Percentiles rank a stretch among this genome's conserved stretches.
phyloP scores from a whole-genome alignment of 2,797 vertebrate species.

The Oreochromis grahami region DNA sequence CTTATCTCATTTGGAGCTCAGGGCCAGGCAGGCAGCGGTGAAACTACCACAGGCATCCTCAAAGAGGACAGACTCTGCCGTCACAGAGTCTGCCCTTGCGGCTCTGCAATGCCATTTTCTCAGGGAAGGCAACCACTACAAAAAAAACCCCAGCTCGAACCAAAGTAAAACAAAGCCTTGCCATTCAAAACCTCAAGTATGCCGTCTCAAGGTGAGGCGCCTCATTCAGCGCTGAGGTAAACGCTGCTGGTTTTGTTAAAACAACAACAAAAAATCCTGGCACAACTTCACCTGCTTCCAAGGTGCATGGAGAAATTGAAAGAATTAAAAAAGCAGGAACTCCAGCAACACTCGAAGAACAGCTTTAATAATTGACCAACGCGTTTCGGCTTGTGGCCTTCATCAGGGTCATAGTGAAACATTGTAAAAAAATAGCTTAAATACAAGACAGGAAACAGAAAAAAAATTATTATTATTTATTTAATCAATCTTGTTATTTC shows the following conservation, averaged over 20 bases:
- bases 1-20: constrained; percentile 58
- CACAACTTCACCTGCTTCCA: too few species aligned
- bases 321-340: too few species aligned
- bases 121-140: constrained; percentile 68
- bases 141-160: constrained; percentile 42
- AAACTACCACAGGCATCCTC: constrained; percentile 71
- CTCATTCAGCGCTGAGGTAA: constrained; percentile 61
- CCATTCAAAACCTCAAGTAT: constrained; percentile 74
- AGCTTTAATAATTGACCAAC: too few species aligned
- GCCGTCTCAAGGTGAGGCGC: constrained; percentile 74
- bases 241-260: constrained; percentile 61
- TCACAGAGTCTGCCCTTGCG: constrained; percentile 68
- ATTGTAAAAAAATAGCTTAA: too few species aligned
- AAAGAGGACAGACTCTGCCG: constrained; percentile 52
- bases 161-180: constrained; percentile 67
- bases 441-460: too few species aligned
- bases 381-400: too few species aligned
- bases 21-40: constrained; percentile 50
- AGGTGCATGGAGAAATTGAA: too few species aligned
- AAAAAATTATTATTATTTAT: too few species aligned
- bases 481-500: too few species aligned
- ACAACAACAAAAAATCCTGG: too few species aligned
- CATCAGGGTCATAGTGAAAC: too few species aligned
- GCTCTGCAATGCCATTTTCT: constrained; percentile 61
- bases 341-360: too few species aligned